These are phyloP conservation scores for Shargacucullia verbasci DNA, from an alignment of 2,888 invertebrate species.

Conservation along the genomic window DNA sequence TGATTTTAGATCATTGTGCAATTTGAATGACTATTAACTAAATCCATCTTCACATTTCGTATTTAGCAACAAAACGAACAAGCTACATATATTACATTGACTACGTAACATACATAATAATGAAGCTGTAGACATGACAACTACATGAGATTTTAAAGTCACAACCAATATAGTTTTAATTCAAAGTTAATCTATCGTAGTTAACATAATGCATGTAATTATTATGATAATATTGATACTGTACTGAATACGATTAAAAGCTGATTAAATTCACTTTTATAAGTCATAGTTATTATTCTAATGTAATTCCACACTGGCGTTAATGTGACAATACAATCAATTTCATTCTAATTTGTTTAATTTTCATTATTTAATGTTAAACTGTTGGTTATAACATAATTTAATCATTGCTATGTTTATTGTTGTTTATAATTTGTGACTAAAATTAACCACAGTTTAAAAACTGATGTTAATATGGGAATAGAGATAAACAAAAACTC, in stretches of 20 bases:
- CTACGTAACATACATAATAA: neutral
- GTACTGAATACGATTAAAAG: slow-evolving; percentile 20
- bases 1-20: slow-evolving; percentile 6
- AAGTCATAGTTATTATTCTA: slow-evolving; percentile 32
- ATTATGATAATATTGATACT: slow-evolving; percentile 23
- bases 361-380: slow-evolving; percentile 30
- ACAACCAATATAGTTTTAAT: slow-evolving; percentile 16
- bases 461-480: neutral
- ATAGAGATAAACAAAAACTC: slow-evolving; percentile 62
- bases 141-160: slow-evolving; percentile 4
- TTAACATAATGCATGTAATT: slow-evolving; percentile 23
- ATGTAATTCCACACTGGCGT: slow-evolving; percentile 24
- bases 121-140: neutral
- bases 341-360: slow-evolving; percentile 32
- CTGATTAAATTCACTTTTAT: slow-evolving; percentile 25
- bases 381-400: slow-evolving; percentile 8
- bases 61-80: too few relatives aligned
- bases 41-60: too few relatives aligned
- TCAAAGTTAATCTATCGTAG: slow-evolving; percentile 30
- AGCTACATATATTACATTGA: too few relatives aligned
- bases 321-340: slow-evolving; percentile 30
- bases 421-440: slow-evolving; percentile 10
- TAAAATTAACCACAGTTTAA: slow-evolving; percentile 6
- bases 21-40: neutral
- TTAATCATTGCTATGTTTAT: slow-evolving; percentile 8